Evolutionary conservation across 2,113 vertebrate genomes (phyloP).

Genomic region (Uropsilus gracilis): DNA sequence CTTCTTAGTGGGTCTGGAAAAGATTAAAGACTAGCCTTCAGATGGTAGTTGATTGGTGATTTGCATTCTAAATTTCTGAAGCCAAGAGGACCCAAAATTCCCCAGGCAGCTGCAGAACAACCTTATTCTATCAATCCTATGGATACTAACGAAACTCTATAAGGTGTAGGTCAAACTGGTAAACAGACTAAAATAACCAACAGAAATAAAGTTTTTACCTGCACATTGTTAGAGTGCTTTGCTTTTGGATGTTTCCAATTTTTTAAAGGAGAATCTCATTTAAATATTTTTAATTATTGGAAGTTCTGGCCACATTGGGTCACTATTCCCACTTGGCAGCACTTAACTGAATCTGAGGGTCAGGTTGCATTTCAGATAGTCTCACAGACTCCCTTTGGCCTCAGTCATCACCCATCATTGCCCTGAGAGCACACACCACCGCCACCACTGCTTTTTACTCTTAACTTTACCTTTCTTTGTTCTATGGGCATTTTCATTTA

Average conservation of each 20-base stretch:
- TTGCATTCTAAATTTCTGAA: neutral
- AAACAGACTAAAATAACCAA: neutral
- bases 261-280: neutral
- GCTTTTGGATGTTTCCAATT: neutral
- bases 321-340: neutral
- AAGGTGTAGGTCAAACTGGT: neutral
- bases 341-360: neutral
- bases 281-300: neutral
- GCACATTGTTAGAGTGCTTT: neutral
- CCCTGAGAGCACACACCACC: no score
- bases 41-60: neutral
- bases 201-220: neutral
- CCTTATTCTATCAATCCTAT: neutral
- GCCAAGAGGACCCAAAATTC: neutral
- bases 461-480: neutral
- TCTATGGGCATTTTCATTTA: neutral
- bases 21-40: neutral
- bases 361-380: neutral
- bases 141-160: neutral
- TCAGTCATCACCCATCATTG: neutral
- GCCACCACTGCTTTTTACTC: neutral
- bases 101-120: neutral
- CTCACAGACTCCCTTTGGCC: neutral
- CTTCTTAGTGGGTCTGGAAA: slow-evolving; percentile 1
- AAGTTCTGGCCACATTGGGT: neutral